These are phyloP conservation scores for Tupaia chinensis DNA, from an alignment of 2,113 vertebrate species.

Conservation along the genomic window DNA sequence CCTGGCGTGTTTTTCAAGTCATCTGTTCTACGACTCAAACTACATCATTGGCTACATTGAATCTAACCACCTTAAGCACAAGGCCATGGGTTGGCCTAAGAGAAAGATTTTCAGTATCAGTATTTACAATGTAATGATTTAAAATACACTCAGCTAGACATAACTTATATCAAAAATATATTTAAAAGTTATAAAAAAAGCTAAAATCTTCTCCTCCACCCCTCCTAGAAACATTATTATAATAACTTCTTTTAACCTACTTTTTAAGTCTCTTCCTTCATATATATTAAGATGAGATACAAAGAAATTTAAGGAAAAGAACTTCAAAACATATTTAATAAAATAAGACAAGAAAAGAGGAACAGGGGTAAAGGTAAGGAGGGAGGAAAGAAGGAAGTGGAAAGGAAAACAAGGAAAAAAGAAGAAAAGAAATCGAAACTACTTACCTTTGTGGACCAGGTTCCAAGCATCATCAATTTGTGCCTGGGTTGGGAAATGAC, in stretches of 20 bases:
- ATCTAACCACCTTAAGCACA: no score
- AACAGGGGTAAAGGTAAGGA: not conserved
- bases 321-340: not conserved
- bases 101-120: not conserved
- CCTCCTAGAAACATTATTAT: not conserved
- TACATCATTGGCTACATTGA: no score
- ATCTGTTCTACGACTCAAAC: no score
- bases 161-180: slow-evolving; percentile 23
- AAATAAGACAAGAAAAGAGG: not conserved
- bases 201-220: not conserved
- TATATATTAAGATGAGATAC: not conserved
- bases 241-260: slow-evolving; percentile 2
- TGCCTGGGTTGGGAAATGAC: slow-evolving; percentile 54
- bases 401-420: not conserved
- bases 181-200: slow-evolving; percentile 14
- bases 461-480: slow-evolving; percentile 42
- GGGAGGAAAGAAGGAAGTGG: not conserved
- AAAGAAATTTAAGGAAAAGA: not conserved
- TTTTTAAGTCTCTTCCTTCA: slow-evolving; percentile 28
- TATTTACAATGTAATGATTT: not conserved
- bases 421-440: not conserved
- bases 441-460: slow-evolving; percentile 36
- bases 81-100: not conserved
- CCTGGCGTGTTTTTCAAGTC: no score
- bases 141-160: not conserved